Evolutionary conservation across 23 tunicate species (phyloP), one percentile per base, ranked within the genome.

Genomic region (Clavelina lepadiformis): DNA sequence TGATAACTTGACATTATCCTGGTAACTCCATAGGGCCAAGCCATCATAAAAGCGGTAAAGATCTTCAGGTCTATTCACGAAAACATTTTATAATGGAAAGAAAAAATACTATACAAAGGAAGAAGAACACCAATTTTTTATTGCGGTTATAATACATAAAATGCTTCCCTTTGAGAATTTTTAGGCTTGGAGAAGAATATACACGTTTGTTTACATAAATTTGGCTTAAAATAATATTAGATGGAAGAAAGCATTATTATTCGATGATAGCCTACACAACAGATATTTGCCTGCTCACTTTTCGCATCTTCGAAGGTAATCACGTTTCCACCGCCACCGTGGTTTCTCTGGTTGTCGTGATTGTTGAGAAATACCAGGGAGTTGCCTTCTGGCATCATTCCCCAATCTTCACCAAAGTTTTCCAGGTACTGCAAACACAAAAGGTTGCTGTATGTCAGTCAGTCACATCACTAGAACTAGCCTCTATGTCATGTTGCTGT

Each of bases 281-380:
- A n/a, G n/a, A n/a, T n/a, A n/a, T n/a, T n/a, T n/a, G 50, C 18
- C 50, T 13, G 18, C 50, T n/a, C n/a, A 54, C 60, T 54, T 18
- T 54, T 11, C 8, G n/a, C 15, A 22, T 54, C 60, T n/a, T 54
- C 60, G 22, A 69, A 69, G 4, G 75, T 69, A 35, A 69, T 24
- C 15, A 69, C 33, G 8, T 38, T 71, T 6, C 75, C 75, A 18
- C 71, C 75, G 15, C 67, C 67, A 31, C 75, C 75, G 36, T 69
- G 75, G 8, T 71, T 71, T 60, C 75, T 61, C 26, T 69, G 75
- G 65, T 69, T 69, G 49, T 69, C 75, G 25, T 69, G 75, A 24
- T 69, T 69, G 36, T 69, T 69, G 27, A 61, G 18, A 35, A 69
- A 69, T 28, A 69, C 75, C 58, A 69, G 28, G 19, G 75, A 71